Evolutionary conservation across 1,140 invertebrate genomes (phyloP).

Genomic region (Nephotettix cincticeps): DNA sequence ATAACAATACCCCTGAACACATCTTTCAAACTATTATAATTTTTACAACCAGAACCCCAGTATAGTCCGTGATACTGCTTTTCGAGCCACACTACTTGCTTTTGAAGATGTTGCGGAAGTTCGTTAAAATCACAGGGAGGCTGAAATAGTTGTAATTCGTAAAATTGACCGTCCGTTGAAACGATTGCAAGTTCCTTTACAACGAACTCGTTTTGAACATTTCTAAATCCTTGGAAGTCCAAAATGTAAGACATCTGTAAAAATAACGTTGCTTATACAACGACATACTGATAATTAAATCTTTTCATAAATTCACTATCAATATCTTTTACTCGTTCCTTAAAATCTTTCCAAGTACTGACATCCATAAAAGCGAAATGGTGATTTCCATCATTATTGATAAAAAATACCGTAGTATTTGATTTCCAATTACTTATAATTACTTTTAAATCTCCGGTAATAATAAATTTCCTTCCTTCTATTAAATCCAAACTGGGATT

Average conservation of each 20-base stretch:
- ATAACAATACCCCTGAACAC: neutral
- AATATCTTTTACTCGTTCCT: too few relatives aligned
- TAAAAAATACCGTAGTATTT: too few relatives aligned
- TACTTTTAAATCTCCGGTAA: too few relatives aligned
- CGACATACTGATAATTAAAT: neutral
- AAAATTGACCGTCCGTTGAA: neutral
- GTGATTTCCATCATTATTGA: too few relatives aligned
- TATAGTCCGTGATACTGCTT: neutral
- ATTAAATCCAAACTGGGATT: too few relatives aligned
- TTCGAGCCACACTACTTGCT: neutral
- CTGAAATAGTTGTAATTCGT: neutral
- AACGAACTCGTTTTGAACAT: neutral
- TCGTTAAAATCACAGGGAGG: neutral
- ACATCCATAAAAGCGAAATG: too few relatives aligned
- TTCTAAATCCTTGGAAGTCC: neutral
- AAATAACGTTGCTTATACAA: neutral
- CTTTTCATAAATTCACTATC: too few relatives aligned
- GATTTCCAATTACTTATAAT: too few relatives aligned
- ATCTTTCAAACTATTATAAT: neutral
- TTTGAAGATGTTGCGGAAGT: neutral
- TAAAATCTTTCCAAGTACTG: too few relatives aligned
- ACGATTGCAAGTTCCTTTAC: neutral
- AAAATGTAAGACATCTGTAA: neutral
- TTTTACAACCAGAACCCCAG: neutral
- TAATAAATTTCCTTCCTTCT: too few relatives aligned